Base-by-base conservation (phyloP, 2,797 vertebrate genomes). In the Hipposideros larvatus region DNA sequence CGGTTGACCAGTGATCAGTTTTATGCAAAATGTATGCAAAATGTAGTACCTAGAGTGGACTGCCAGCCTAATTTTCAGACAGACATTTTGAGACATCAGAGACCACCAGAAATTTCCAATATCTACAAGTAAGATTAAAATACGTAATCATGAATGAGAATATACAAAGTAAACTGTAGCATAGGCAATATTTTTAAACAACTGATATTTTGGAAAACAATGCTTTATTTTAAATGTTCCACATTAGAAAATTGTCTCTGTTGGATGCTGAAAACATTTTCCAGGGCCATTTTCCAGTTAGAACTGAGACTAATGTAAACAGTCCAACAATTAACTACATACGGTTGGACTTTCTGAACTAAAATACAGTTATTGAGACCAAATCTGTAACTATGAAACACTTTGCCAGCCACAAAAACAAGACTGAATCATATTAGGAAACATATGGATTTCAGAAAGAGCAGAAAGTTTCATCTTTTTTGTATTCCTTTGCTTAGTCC, bases 241-340 rank as follows among this genome's bases (percentile, higher is more conserved):
- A 57, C 48, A 74, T 88, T 95, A 80, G 87, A 87, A 95, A 53
- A 80, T 82, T 70, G 46, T 89, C 68, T 78, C 28, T 82, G 51
- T 84, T 94, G 82, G 83, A 82, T 57, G 28, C 28, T 86, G 37
- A 92, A 94, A 95, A 91, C 43, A 89, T 96, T 96, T 95, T 97
- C 59, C 83, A 91, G 53, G 87, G 31, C 43, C 19, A 2, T 65
- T 95, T 93, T 95, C 85, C 85, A 95, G 92, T 86, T 66, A 94
- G 78, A 82, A 95, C 94, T 93, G 73, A 96, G 77, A 90, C 68
- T 70, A 11, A 37, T 66, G 19, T 85, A 91, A 95, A 92, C 19
- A 92, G 53, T 94, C 78, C 96, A 96, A 91, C 26, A 90, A 79
- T 94, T 90, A 96, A 94, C 63, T 94, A 73, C 22, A 61, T 68